Evolutionary conservation across 1,140 invertebrate species (phyloP), one percentile per base, ranked within the genome.

Genomic region (Drosophila willistoni): DNA sequence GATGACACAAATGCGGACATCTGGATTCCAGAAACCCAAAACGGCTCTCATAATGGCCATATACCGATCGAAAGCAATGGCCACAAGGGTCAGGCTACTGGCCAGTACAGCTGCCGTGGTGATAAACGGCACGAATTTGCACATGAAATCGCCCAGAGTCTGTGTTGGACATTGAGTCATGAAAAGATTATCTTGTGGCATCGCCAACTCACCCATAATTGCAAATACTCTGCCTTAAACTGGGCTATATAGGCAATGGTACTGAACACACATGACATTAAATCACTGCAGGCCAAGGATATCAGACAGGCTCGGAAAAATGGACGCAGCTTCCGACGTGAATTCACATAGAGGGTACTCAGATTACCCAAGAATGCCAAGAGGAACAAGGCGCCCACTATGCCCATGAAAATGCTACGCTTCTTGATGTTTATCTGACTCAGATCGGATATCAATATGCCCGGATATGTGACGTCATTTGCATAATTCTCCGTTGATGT

Each of bases 31-130:
- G 41, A 79, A 75, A 12, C 87, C 91, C 51, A 79, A 76, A 9
- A 91, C 79, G 2, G 90, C 84, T 19, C 92, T 74, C 29, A 92
- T 90, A 0, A 93, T 90, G 29, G 91, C 93, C 81, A 91, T 75
- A 42, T 94, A 94, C 36, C 94, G 90, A 77, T 94, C 94, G 36
- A 94, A 56, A 1, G 94, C 93, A 19, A 94, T 93, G 22, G 91
- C 92, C 22, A 93, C 92, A n/a, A 94, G 82, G 9, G 93, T 92
- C 6, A 93, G 71, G 3, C 94, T 94, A 64, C 93, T 93, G 6
- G 91, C 91, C 10, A 94, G 64, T 42, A 94, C 81, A 1, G 93
- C 93, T 0, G 92, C 82, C 1, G 93, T 93, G 79, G 94, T 93
- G 0, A 93, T 60, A 67, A 93, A 93, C 5, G 94, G 94, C 42